Conservation (phyloP, 2,113 vertebrate species). For the Parotia lawesii region DNA sequence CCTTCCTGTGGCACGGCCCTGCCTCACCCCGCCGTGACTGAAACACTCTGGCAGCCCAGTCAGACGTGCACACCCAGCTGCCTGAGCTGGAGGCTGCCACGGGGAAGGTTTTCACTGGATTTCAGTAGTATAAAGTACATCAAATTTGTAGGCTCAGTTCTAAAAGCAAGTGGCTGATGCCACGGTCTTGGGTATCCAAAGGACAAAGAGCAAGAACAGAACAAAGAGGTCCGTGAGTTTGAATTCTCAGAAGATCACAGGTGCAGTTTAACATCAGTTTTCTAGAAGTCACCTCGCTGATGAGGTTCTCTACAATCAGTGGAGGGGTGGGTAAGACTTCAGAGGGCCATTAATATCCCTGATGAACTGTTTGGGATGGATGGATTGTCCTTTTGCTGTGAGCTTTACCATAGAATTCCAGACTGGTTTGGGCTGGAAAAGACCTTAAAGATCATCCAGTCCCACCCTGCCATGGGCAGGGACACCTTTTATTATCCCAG, state of each 20-base stretch:
- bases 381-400: background rate
- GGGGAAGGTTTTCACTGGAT: no score
- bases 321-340: background rate
- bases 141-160: fast-evolving
- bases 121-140: background rate
- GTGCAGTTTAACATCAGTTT: background rate
- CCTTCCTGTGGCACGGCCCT: background rate
- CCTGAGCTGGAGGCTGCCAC: background rate
- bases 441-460: background rate
- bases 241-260: background rate
- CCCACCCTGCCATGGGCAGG: background rate
- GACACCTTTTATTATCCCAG: background rate
- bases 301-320: background rate
- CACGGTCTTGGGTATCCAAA: background rate
- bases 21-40: background rate
- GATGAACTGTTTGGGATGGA: background rate
- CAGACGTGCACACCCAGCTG: background rate
- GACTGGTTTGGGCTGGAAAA: background rate
- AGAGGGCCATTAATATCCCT: background rate
- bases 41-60: background rate
- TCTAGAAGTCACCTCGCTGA: background rate
- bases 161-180: background rate
- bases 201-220: background rate
- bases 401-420: background rate
- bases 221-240: background rate